phyloP scores from a whole-genome alignment of 2,888 invertebrate species.

The Chesias legatella region DNA sequence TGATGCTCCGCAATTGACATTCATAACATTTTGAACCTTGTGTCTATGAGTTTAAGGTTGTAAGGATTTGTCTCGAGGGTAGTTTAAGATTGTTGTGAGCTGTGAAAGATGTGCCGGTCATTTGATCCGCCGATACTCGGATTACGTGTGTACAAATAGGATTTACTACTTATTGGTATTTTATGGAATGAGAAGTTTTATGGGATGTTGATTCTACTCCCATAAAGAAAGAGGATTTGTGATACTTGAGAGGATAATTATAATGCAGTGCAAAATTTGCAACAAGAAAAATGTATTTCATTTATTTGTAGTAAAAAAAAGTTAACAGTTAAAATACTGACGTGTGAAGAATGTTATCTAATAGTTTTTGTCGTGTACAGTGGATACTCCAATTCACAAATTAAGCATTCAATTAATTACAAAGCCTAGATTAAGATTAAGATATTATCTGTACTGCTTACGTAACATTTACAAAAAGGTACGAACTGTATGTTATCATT shows the following conservation, averaged over 20 bases:
- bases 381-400: too few species aligned
- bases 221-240: not conserved
- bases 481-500: too few species aligned
- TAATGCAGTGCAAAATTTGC: too few species aligned
- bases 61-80: not conserved
- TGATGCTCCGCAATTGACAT: not conserved
- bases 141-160: constrained; percentile 54
- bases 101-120: constrained; percentile 43
- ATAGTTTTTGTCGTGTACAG: too few species aligned
- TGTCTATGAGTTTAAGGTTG: not conserved
- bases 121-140: constrained; percentile 44
- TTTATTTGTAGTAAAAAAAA: too few species aligned
- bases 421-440: too few species aligned
- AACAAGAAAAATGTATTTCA: too few species aligned
- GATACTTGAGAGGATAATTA: constrained; percentile 1
- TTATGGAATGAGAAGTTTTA: constrained; percentile 19
- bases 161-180: constrained; percentile 34
- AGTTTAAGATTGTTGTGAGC: constrained; percentile 10
- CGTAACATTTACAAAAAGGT: too few species aligned
- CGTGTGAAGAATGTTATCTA: too few species aligned
- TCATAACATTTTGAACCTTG: constrained; percentile 8
- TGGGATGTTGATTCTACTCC: constrained; percentile 12
- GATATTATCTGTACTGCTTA: too few species aligned
- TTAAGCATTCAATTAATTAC: too few species aligned
- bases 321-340: too few species aligned